Evolutionary conservation across 2,888 invertebrate species (phyloP).

Genomic region (Hemaris fuciformis): DNA sequence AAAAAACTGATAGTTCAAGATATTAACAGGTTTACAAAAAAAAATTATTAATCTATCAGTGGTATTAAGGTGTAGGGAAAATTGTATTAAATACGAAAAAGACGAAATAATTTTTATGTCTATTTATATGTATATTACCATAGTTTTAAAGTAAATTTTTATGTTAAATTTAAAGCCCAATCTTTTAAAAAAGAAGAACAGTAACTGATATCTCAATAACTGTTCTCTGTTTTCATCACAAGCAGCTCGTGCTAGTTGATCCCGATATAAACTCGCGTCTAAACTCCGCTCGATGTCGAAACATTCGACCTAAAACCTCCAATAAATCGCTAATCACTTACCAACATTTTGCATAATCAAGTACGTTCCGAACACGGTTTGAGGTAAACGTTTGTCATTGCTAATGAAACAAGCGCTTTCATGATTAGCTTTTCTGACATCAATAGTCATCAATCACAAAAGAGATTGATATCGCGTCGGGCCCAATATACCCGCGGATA

Average conservation of each 20-base stretch:
- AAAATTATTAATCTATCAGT: too few species aligned
- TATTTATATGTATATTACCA: too few species aligned
- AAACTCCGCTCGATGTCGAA: neutral
- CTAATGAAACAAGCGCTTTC: neutral
- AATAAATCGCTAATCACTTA: neutral
- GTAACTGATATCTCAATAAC: too few species aligned
- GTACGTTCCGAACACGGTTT: neutral
- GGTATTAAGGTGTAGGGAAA: too few species aligned
- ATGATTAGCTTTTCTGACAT: neutral
- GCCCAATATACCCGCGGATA: slow-evolving; percentile 12
- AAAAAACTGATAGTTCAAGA: neutral
- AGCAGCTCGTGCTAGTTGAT: too few species aligned
- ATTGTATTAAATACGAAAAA: too few species aligned
- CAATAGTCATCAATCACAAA: slow-evolving; percentile 37
- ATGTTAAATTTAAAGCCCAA: too few species aligned
- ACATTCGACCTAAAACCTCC: neutral
- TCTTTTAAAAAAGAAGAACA: too few species aligned
- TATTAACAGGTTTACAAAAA: neutral
- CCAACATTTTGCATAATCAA: neutral
- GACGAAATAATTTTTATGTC: too few species aligned
- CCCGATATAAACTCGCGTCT: neutral
- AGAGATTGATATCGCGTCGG: slow-evolving; percentile 27
- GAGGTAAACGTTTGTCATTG: neutral
- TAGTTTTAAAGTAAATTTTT: too few species aligned
- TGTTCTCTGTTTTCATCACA: too few species aligned